Evolutionary conservation across 2,888 invertebrate species (phyloP), one percentile per base, ranked within the genome.

Genomic region (Celastrina argiolus): DNA sequence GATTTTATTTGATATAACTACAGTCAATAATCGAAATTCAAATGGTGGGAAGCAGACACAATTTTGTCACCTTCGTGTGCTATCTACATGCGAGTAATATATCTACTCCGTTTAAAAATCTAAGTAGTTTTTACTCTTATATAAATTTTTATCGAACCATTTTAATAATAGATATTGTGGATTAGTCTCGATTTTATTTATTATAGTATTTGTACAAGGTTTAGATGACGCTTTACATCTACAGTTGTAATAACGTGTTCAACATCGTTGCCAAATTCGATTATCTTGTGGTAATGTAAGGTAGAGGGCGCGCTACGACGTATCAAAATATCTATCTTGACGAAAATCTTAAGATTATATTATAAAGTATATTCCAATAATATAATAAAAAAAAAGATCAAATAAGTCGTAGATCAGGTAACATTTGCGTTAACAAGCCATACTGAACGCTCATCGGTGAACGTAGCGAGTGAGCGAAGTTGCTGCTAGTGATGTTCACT

Each of bases 191-290:
- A 67, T 61, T 64, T 67, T 64, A 64, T 64, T 67, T 22, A 58
- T 22, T 22, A 41, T 64, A 64, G 58, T 64, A 28, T 59, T 69
- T 67, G 69, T 65, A 59, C 45, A 71, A 68, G 70, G 64, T 70
- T 69, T 70, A 72, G 71, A 68, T 41, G 67, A 71, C 69, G 69
- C 68, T 69, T 69, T 69, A 72, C 70, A 70, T 71, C 69, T 74
- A 69, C 70, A 69, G 67, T 67, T 69, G 64, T 71, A 74, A 79
- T 81, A 81, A 80, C 80, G 90, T 88, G 89, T 91, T 90, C 88
- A 88, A 86, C 78, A 82, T 81, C 79, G 87, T 84, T 91, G 91
- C 91, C 91, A 91, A 91, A 91, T 86, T 89, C 80, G 80, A 76
- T 87, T 83, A 79, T 78, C 72, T 74, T 81, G 80, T 81, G 80